Base-by-base conservation (phyloP, 1,140 invertebrate genomes). In the Branchinecta lynchi region DNA sequence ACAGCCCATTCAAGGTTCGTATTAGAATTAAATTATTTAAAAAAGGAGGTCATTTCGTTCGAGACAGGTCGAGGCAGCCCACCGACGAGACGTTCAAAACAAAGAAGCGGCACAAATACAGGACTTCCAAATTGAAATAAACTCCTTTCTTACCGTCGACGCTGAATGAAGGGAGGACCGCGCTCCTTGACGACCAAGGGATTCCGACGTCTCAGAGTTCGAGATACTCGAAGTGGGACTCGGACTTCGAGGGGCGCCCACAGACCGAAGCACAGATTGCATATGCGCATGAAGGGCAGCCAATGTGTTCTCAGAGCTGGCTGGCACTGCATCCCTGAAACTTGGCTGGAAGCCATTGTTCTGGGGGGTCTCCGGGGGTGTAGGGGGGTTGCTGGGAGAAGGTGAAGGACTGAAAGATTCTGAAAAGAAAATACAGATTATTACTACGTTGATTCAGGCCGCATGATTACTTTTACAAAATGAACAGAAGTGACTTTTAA, bases 211-310 rank as follows among this genome's bases (percentile, higher is more conserved):
- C n/a, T 51, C 46, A 9, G 46, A 51, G 46, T 51, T 51, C 9
- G 9, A 9, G 9, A 51, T 9, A n/a, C 46, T 51, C 46, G 46
- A 51, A n/a, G 46, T 51, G 46, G 46, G 46, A 51, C 46, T 51
- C n/a, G 46, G 46, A 51, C 46, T 51, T 51, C 46, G 9, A 9
- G 46, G 46, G n/a, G 46, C 46, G 9, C 46, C 46, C 9, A 51
- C 46, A 51, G 46, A 51, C 46, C n/a, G 9, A 9, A 51, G 46
- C 9, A 51, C 46, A 51, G 46, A 51, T 51, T 51, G 46, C 46
- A 51, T 51, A 51, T 51, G 46, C n/a, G 46, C 46, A n/a, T 51
- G 46, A 51, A 51, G 46, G n/a, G 46, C 46, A 51, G 46, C 46
- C 9, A 51, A n/a, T 9, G 46, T 51, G n/a, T 51, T 51, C 46